A percentile compares a stretch with the other conserved stretches of the same genome.
Conservation (phyloP, 2,888 invertebrate genomes). For the Leptopilina syphax region DNA sequence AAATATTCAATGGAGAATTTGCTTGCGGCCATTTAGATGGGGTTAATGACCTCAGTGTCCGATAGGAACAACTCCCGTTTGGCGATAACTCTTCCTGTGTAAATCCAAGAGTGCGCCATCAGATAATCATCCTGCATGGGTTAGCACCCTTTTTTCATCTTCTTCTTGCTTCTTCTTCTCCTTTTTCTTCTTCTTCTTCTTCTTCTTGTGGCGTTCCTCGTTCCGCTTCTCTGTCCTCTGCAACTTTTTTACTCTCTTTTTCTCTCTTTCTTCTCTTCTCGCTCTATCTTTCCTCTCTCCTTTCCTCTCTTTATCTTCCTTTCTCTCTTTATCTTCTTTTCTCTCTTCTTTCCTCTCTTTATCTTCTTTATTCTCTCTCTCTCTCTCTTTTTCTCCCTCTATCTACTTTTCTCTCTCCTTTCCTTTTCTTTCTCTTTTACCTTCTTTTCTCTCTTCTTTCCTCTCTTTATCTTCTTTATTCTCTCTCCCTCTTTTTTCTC, state of each 20-base stretch:
- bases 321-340: no score
- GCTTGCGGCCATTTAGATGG: slow-evolving; percentile 14
- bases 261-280: slow-evolving; percentile 46
- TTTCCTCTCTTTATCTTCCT: no score
- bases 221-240: slow-evolving; percentile 46
- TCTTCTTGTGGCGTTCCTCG: slow-evolving; percentile 47
- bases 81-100: slow-evolving; percentile 38
- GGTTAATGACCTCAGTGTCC: slow-evolving; percentile 23
- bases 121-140: slow-evolving; percentile 41
- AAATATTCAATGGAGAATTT: slow-evolving; percentile 7
- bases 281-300: no score
- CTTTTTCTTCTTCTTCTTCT: slow-evolving; percentile 46
- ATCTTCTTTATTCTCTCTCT: background rate
- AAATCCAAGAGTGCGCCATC: slow-evolving; percentile 39
- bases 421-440: no score
- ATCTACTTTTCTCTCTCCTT: no score
- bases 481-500: background rate
- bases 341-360: no score
- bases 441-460: no score
- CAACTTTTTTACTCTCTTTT: background rate
- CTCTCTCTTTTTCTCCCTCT: no score
- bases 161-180: slow-evolving; percentile 27
- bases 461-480: no score
- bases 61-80: slow-evolving; percentile 40
- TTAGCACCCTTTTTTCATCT: slow-evolving; percentile 37